Conservation (phyloP, 2,113 vertebrate species). For the Sceloporus tristichus region DNA sequence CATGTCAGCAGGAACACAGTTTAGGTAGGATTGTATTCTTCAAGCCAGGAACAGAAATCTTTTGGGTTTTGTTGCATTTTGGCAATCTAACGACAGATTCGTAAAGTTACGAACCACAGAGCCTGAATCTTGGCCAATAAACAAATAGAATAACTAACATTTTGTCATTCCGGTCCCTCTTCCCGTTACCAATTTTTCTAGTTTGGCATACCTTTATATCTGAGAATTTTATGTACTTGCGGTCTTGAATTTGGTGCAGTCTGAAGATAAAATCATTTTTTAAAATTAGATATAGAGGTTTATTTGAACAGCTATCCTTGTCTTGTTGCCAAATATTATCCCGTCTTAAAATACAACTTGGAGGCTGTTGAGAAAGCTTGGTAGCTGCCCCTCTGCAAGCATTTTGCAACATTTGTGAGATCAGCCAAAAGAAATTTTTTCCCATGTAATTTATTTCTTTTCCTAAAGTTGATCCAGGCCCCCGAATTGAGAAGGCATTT, state of each 20-base stretch:
- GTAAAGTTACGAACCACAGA: too few species aligned
- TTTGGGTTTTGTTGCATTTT: too few species aligned
- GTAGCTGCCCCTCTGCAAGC: conserved; percentile 31
- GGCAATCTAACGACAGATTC: too few species aligned
- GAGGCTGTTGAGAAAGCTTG: conserved; percentile 46
- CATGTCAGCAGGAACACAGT: too few species aligned
- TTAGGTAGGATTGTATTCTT: too few species aligned
- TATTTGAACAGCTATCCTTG: conserved; percentile 55
- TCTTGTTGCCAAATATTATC: conserved; percentile 58
- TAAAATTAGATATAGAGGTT: conserved; percentile 41
- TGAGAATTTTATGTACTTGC: conserved; percentile 39
- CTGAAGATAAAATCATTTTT: conserved; percentile 56
- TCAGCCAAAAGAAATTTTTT: conserved; percentile 43
- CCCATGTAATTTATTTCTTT: conserved; percentile 55
- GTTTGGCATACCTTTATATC: conserved; percentile 35
- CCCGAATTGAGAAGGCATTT: conserved; percentile 45
- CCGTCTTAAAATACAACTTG: conserved; percentile 33
- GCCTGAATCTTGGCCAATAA: background rate
- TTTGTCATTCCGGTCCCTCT: background rate
- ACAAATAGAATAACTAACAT: background rate
- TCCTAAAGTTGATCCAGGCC: conserved; percentile 32
- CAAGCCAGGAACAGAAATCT: too few species aligned
- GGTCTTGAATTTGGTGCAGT: conserved; percentile 54
- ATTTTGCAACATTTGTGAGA: conserved; percentile 41
- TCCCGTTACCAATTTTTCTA: background rate